Percentiles rank a stretch among this genome's conserved stretches.
Evolutionary conservation across 2,888 invertebrate species (phyloP).

Genomic region (Galerucella nymphaeae): DNA sequence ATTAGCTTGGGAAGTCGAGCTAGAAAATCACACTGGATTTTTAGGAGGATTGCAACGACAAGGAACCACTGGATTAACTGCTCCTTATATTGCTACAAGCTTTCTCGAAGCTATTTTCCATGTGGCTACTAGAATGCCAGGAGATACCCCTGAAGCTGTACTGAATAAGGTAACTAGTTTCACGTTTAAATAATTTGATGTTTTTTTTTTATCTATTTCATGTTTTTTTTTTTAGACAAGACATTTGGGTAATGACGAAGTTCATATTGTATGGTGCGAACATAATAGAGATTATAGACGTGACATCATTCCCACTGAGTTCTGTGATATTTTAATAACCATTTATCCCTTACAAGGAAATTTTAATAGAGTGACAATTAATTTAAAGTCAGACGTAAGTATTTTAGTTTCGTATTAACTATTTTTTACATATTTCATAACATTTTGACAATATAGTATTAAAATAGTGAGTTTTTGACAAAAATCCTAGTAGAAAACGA

Average conservation of each 20-base stretch:
- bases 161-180: conserved; percentile 77
- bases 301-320: conserved; percentile 98
- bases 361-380: conserved; percentile 88
- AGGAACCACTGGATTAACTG: conserved; percentile 89
- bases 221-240: conserved; percentile 75
- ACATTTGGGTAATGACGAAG: conserved; percentile 97
- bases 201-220: background rate
- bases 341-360: conserved; percentile 93
- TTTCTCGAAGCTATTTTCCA: conserved; percentile 96
- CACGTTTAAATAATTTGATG: background rate
- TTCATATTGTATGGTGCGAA: conserved; percentile 99
- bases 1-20: conserved; percentile 85
- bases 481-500: too few relatives aligned
- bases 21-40: conserved; percentile 95
- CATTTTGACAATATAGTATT: too few relatives aligned
- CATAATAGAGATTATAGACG: conserved; percentile 94
- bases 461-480: too few relatives aligned
- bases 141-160: conserved; percentile 86
- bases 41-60: conserved; percentile 93
- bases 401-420: background rate
- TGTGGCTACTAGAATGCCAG: conserved; percentile 97
- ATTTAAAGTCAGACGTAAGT: conserved; percentile 85
- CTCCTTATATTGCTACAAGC: conserved; percentile 95
- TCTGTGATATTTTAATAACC: conserved; percentile 97
- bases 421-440: too few relatives aligned